A percentile compares a stretch with the other conserved stretches of the same genome.
Evolutionary conservation across 2,888 invertebrate genomes (phyloP).

Genomic region (Agapetus fuscipes): DNA sequence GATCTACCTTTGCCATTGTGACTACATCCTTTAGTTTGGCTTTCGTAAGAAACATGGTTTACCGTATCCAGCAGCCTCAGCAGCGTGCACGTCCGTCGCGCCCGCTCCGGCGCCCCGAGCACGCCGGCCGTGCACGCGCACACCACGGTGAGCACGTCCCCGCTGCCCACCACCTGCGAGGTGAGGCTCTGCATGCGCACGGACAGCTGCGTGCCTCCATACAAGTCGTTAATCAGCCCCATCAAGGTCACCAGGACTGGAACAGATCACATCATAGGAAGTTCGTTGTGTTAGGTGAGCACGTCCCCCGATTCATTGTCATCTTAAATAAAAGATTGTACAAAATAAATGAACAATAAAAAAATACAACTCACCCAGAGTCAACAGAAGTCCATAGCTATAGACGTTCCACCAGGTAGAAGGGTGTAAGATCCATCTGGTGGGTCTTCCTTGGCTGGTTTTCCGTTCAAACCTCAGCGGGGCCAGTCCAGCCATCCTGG

Average conservation of each 20-base stretch:
- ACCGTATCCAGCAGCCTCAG: not conserved
- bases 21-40: no score
- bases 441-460: not conserved
- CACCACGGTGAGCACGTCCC: not conserved
- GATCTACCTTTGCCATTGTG: no score
- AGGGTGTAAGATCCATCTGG: not conserved
- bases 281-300: no score
- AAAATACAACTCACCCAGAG: no score
- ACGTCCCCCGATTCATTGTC: no score
- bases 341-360: no score
- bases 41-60: no score
- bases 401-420: not conserved
- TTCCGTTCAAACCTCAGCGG: conserved; percentile 26
- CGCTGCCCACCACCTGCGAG: not conserved
- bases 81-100: not conserved
- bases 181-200: not conserved
- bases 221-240: not conserved
- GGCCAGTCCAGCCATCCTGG: conserved; percentile 39
- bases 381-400: no score
- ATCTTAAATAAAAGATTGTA: no score
- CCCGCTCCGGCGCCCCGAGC: not conserved
- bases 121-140: not conserved
- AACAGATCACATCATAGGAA: no score
- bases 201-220: not conserved
- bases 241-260: not conserved